Evolutionary conservation across 1,140 invertebrate genomes (phyloP).

Genomic region (Galleria mellonella): DNA sequence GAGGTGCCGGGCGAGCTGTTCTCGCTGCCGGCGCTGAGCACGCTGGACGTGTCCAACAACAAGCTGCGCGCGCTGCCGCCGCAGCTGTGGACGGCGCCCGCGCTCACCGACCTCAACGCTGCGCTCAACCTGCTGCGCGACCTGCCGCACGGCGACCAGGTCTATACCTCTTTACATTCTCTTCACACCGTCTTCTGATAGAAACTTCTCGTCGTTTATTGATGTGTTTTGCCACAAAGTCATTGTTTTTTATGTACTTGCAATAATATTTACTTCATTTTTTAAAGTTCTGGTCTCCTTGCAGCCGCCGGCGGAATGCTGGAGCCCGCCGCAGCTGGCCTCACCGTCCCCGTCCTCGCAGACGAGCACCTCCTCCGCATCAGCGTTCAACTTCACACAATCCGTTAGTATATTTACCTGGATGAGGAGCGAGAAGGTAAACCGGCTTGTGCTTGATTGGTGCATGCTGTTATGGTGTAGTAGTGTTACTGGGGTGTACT

Average conservation of each 20-base stretch:
- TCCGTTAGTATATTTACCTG: conserved; percentile 19
- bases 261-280: no score
- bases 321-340: no score
- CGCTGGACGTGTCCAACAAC: conserved; percentile 95
- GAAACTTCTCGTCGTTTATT: no score
- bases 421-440: background rate
- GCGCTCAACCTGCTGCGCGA: conserved; percentile 92
- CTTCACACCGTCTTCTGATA: no score
- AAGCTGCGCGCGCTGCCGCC: conserved; percentile 90
- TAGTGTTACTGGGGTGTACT: no score
- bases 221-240: no score
- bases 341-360: conserved; percentile 16
- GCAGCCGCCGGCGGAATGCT: no score
- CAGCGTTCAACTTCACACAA: conserved; percentile 14
- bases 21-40: conserved; percentile 84
- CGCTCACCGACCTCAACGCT: conserved; percentile 91
- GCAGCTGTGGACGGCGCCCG: conserved; percentile 92
- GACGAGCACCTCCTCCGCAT: conserved; percentile 32
- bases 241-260: no score
- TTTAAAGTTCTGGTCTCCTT: no score
- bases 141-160: conserved; percentile 75
- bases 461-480: no score
- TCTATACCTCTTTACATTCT: no score
- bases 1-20: conserved; percentile 87
- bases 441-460: no score